Base-by-base conservation (phyloP, 92 coral and sea anemone species). In the Meandrina meandrites region DNA sequence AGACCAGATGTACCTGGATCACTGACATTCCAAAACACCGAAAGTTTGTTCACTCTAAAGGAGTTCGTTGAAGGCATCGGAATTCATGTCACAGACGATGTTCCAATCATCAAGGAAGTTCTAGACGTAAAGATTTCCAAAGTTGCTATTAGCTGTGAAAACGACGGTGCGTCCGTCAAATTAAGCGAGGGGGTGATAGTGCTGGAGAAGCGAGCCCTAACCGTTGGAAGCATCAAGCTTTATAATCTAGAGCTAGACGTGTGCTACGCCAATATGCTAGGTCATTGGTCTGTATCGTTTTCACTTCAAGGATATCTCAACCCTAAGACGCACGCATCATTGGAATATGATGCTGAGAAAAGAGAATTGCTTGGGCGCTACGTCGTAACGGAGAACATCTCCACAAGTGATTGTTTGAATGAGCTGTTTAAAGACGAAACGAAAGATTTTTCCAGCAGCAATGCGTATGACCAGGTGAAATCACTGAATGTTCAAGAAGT, bases 231-330 rank as follows among this genome's bases (percentile, higher is more conserved):
- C 10, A 24, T 80, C 11, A 62, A 40, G 50, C 54, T 80, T 27
- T 80, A 35, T 17, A 80, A 62, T 71, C 73, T 80, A 7, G 31
- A 80, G 16, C 22, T 58, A 14, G 36, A 40, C 27, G 84, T 80
- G 54, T 21, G 72, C 31, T 80, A 60, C 56, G 15, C 34, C 56
- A 21, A 60, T 36, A 47, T 36, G 8, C 84, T 11, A 36, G 75
- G 70, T 40, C 21, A 28, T 22, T 64, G 75, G 18, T 16, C 54
- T 12, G 45, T 80, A 16, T 60, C 74, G 9, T 37, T 80, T 21
- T 60, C 75, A 60, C 74, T 62, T 37, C 74, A 66, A 62, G 84
- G 84, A 34, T 80, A 35, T 80, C 74, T 80, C 19, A 80, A 80
- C 27, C 51, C 72, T 27, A 80, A 60, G 54, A 66, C 74, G 8